phyloP scores from a whole-genome alignment of 2,797 vertebrate genomes.

The Monodelphis domestica region DNA sequence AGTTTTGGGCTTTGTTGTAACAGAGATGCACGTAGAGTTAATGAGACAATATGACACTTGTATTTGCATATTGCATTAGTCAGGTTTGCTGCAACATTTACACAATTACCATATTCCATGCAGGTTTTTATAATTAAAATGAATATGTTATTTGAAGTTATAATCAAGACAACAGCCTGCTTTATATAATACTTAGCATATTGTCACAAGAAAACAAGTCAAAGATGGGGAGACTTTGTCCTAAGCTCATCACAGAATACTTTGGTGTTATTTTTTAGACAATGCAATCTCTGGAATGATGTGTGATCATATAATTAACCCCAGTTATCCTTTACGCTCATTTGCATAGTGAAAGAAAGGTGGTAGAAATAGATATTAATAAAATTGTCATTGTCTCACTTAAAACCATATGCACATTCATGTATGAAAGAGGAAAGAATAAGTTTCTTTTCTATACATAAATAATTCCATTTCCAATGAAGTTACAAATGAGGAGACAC shows the following conservation, averaged over 20 bases:
- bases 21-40: slow-evolving; percentile 48
- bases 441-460: not conserved
- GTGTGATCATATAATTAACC: not conserved
- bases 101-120: slow-evolving; percentile 35
- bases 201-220: not conserved
- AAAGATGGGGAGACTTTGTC: not conserved
- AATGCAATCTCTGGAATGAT: not conserved
- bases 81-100: slow-evolving; percentile 31
- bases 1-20: slow-evolving; percentile 53
- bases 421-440: not conserved
- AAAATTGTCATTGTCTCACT: not conserved
- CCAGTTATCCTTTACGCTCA: not conserved
- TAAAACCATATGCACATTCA: not conserved
- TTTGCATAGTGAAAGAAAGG: not conserved
- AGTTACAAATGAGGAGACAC: not conserved
- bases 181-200: slow-evolving; percentile 36
- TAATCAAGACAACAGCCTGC: not conserved
- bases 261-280: not conserved
- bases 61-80: slow-evolving; percentile 55
- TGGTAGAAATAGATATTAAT: not conserved
- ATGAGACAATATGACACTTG: slow-evolving; percentile 60
- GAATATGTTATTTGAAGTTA: slow-evolving; percentile 22
- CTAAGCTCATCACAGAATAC: not conserved
- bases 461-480: not conserved
- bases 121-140: slow-evolving; percentile 44